phyloP scores from a whole-genome alignment of 2,113 vertebrate species.

The Morphnarchus princeps region DNA sequence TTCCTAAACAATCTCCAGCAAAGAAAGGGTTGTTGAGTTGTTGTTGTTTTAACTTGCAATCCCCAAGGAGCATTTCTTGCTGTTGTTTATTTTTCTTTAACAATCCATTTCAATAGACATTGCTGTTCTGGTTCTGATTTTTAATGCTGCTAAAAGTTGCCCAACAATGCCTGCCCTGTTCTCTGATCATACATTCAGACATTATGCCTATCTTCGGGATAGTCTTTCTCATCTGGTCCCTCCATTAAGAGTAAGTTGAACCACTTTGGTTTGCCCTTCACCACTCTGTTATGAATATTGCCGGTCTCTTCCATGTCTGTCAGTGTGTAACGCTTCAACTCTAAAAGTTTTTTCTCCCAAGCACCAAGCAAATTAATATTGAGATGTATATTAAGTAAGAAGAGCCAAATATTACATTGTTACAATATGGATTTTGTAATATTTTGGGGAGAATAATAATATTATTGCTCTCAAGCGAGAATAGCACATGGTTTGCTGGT shows the following conservation, averaged over 20 bases:
- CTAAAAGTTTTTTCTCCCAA: not conserved
- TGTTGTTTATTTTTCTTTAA: slow-evolving; percentile 45
- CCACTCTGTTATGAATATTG: not conserved
- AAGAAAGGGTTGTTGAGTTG: not conserved
- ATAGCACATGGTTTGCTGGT: not conserved
- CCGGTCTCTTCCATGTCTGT: not conserved
- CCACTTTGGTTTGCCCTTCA: not conserved
- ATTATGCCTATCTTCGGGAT: slow-evolving; percentile 95
- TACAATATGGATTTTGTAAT: not conserved
- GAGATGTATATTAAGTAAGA: not conserved
- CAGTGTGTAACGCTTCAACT: not conserved
- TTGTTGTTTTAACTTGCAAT: not conserved
- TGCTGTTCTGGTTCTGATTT: slow-evolving; percentile 94
- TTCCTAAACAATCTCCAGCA: not conserved
- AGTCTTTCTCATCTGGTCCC: slow-evolving; percentile 96
- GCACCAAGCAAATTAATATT: not conserved
- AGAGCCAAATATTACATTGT: not conserved
- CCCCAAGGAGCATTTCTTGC: not conserved
- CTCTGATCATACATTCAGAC: slow-evolving; percentile 95
- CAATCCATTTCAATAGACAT: slow-evolving; percentile 78
- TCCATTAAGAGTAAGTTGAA: slow-evolving; percentile 81
- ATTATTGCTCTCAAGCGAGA: not conserved
- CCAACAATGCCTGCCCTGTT: slow-evolving; percentile 96
- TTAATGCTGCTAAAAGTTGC: slow-evolving; percentile 93
- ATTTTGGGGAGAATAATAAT: not conserved